phyloP scores from a whole-genome alignment of 64 coral and sea anemone genomes.

The Porites australiensis region DNA sequence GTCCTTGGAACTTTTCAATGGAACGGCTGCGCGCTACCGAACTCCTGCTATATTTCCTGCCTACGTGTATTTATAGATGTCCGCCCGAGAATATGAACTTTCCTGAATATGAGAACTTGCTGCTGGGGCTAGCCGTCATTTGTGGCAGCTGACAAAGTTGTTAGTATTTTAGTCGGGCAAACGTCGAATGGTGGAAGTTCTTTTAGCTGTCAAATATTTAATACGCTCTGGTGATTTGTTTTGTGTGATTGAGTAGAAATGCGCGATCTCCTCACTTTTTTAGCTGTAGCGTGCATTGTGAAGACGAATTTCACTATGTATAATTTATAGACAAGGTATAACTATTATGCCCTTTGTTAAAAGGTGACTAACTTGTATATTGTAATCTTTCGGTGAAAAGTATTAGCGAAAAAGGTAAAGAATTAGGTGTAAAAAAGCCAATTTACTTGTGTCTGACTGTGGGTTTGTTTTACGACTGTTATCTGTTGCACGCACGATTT shows the following conservation, averaged over 20 bases:
- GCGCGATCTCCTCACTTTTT: slow-evolving; percentile 23
- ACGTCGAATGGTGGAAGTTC: background rate
- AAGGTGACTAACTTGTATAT: background rate
- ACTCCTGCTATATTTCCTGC: background rate
- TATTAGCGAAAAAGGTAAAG: background rate
- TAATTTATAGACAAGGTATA: slow-evolving; percentile 5
- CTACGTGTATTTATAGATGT: background rate
- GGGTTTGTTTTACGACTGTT: slow-evolving; percentile 38
- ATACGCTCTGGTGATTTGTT: slow-evolving; percentile 48
- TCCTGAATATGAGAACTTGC: background rate
- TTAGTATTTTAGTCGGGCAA: background rate
- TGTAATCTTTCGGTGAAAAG: background rate
- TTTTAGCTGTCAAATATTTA: slow-evolving; percentile 48
- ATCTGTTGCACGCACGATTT: background rate
- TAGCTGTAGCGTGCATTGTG: slow-evolving; percentile 24
- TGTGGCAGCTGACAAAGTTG: background rate
- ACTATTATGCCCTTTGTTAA: background rate
- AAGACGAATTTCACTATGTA: slow-evolving; percentile 6
- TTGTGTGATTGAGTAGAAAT: slow-evolving; percentile 16
- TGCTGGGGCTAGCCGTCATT: slow-evolving; percentile 13
- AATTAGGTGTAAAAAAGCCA: background rate
- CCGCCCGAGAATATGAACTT: background rate
- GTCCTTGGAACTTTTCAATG: background rate
- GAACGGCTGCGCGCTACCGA: background rate
- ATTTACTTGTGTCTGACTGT: background rate